Evolutionary conservation across 2,888 invertebrate genomes (phyloP), one percentile per base, ranked within the genome.

Genomic region (Eurois occulta): DNA sequence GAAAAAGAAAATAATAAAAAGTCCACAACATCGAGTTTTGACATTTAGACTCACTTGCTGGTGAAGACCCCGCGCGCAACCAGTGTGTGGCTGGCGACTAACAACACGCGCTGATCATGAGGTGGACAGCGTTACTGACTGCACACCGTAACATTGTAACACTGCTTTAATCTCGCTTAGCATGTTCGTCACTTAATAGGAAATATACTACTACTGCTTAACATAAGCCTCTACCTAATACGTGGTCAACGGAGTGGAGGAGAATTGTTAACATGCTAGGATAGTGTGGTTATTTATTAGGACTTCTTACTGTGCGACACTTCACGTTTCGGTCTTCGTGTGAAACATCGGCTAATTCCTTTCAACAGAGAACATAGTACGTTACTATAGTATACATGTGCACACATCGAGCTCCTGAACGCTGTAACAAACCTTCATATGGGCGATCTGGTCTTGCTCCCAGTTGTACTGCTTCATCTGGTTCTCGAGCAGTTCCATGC

Each of bases 381-480:
- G 35, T 73, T 52, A 38, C 35, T 43, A 52, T 43, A 60, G 1
- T 60, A 52, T 35, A 46, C 35, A 64, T 32, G 46, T 55, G 28
- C 38, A 28, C 21, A 41, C 41, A 18, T 10, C 32, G n/a, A 18
- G 28, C 24, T 5, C 46, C 65, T 24, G 13, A 43, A 24, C 6
- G 28, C 28, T 24, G 10, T 55, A 10, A 78, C 81, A 3, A 93
- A 98, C 98, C 97, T 99, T 99, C 99, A 99, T 99, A 92, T 99
- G 99, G 81, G 99, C 97, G 85, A 99, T 99, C 96, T 99, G 99
- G 95, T 99, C 99, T 94, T 99, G 99, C 95, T 99, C 99, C 99
- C 99, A 99, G 91, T 99, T 99, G 96, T 99, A 99, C 92, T 99
- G 99, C 94, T 99, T 99, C 98, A 98, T 98, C 96, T 99, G 99